Percentiles rank a stretch among this genome's conserved stretches.
Evolutionary conservation across 2,888 invertebrate genomes (phyloP).

Genomic region (Parnassius mnemosyne): DNA sequence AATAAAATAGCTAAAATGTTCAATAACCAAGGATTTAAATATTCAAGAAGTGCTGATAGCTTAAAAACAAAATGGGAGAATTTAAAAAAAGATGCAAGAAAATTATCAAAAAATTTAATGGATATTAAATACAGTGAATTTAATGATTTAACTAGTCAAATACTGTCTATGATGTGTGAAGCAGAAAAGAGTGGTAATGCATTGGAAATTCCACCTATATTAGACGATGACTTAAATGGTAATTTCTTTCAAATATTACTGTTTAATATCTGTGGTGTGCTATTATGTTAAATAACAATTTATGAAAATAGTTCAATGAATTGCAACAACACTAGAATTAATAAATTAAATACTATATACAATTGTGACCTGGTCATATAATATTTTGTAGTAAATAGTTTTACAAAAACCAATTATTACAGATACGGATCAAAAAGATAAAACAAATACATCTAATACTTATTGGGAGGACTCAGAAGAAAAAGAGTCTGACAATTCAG

Average conservation of each 20-base stretch:
- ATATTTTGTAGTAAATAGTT: not conserved
- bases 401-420: constrained; percentile 15
- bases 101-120: constrained; percentile 49
- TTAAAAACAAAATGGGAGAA: constrained; percentile 68
- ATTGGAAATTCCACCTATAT: constrained; percentile 13
- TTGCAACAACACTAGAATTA: no score
- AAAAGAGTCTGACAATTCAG: constrained; percentile 36
- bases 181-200: constrained; percentile 38
- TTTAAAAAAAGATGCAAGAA: constrained; percentile 54
- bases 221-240: constrained; percentile 33
- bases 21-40: constrained; percentile 49
- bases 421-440: constrained; percentile 32
- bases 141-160: constrained; percentile 39
- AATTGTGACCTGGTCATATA: no score
- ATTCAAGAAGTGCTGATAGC: constrained; percentile 47
- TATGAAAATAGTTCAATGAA: not conserved
- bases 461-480: constrained; percentile 38
- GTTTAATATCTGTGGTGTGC: not conserved
- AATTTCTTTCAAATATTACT: constrained; percentile 7
- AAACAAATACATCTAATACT: constrained; percentile 25
- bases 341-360: no score
- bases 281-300: not conserved
- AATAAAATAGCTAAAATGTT: constrained; percentile 53
- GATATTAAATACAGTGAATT: constrained; percentile 41
- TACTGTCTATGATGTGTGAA: constrained; percentile 47